A percentile compares a stretch with the other conserved stretches of the same genome.
These are phyloP conservation scores for Chionomys nivalis DNA, from an alignment of 2,113 vertebrate genomes.

Conservation along the genomic window DNA sequence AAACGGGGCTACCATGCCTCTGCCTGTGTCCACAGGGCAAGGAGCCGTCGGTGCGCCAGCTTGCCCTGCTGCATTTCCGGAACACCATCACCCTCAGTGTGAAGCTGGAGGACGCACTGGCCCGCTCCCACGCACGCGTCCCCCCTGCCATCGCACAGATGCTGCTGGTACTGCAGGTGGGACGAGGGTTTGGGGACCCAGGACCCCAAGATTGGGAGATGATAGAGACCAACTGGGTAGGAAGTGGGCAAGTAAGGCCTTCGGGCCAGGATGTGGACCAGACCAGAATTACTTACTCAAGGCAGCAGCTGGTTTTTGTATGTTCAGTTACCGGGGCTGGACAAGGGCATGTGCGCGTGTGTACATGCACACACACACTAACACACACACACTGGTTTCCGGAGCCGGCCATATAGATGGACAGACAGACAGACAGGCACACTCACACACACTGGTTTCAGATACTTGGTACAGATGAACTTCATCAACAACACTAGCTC, in stretches of 20 bases:
- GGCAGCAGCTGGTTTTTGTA: background rate
- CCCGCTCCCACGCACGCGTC: conserved; percentile 91
- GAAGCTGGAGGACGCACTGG: conserved; percentile 93
- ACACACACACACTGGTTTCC: too few species aligned
- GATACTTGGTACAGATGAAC: rapidly evolving
- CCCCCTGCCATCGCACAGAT: conserved; percentile 96
- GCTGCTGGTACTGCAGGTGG: conserved; percentile 96
- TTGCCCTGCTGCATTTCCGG: conserved; percentile 95
- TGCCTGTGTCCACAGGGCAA: conserved; percentile 85
- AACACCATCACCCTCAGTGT: conserved; percentile 95
- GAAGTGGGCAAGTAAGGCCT: rapidly evolving
- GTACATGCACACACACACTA: too few species aligned
- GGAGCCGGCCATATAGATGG: background rate
- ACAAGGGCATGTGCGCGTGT: too few species aligned
- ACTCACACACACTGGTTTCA: too few species aligned
- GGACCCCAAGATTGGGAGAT: rapidly evolving
- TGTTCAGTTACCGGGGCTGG: too few species aligned
- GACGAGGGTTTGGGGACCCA: background rate
- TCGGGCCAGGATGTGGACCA: background rate
- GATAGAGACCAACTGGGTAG: rapidly evolving
- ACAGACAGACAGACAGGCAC: rapidly evolving
- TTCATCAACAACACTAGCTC: rapidly evolving
- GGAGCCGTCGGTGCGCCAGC: conserved; percentile 92
- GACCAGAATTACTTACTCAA: rapidly evolving
- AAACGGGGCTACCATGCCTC: too few species aligned